These are phyloP conservation scores for Euborellia annulipes DNA, from an alignment of 1,140 invertebrate species.

Conservation along the genomic window DNA sequence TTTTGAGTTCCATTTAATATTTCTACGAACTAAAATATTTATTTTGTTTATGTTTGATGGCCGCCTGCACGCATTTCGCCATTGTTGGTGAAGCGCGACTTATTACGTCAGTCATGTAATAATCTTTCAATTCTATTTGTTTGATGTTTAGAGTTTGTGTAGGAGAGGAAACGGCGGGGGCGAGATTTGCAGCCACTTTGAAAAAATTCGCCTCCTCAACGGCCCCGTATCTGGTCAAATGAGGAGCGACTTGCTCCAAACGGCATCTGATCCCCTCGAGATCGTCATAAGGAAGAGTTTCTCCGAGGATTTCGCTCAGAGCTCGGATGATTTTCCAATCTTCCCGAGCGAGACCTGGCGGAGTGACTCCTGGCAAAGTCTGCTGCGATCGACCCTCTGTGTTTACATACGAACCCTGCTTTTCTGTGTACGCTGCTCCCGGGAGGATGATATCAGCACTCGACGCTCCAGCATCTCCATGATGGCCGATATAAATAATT, in stretches of 20 bases:
- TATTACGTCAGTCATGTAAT: conserved; percentile 96
- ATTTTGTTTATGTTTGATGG: conserved; percentile 53
- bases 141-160: conserved; percentile 65
- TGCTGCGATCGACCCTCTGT: conserved; percentile 95
- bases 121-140: conserved; percentile 75
- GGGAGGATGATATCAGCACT: conserved; percentile 90
- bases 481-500: conserved; percentile 92
- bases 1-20: too few species aligned
- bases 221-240: conserved; percentile 67
- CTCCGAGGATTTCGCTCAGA: conserved; percentile 68
- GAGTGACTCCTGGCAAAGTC: conserved; percentile 75
- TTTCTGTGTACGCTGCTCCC: conserved; percentile 97
- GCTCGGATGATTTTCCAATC: conserved; percentile 98
- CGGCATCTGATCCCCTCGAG: conserved; percentile 69
- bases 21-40: too few species aligned
- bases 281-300: conserved; percentile 77
- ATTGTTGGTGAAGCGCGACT: conserved; percentile 94
- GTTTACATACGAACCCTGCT: conserved; percentile 92
- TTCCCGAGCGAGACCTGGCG: conserved; percentile 83
- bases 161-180: too few species aligned
- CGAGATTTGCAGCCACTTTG: conserved; percentile 51
- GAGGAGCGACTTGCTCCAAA: conserved; percentile 73
- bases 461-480: conserved; percentile 84
- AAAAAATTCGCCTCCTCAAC: conserved; percentile 68
- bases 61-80: conserved; percentile 94